These are phyloP conservation scores for Aviceda subcristata DNA, from an alignment of 2,113 vertebrate species.

Conservation along the genomic window DNA sequence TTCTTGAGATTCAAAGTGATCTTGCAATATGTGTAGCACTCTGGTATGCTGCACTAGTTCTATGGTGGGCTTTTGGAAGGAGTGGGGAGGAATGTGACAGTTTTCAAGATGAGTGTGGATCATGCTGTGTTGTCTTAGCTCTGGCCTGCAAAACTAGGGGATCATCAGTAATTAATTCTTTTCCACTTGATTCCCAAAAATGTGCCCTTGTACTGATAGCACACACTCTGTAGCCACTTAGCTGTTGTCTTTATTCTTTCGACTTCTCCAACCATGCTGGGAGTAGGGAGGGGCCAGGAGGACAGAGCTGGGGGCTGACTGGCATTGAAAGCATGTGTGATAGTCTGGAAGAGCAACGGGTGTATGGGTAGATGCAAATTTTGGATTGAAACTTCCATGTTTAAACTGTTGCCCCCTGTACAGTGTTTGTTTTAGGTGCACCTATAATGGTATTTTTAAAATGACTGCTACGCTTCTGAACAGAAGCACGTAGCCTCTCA, in stretches of 20 bases:
- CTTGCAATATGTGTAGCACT: background rate
- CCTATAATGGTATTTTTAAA: background rate
- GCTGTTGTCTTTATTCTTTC: background rate
- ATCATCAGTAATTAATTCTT: background rate
- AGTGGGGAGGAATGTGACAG: background rate
- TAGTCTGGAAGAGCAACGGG: background rate
- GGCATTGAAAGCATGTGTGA: rapidly evolving
- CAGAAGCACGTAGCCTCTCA: background rate
- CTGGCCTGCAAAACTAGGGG: background rate
- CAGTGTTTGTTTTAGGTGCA: background rate
- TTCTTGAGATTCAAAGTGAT: background rate
- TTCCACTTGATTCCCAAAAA: background rate
- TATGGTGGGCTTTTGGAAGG: background rate
- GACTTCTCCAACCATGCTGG: background rate
- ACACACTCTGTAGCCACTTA: background rate
- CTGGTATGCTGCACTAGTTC: background rate
- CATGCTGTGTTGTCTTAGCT: background rate
- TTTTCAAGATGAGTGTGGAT: background rate
- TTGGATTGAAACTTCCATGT: background rate
- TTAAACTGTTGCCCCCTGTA: background rate
- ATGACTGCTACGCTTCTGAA: background rate
- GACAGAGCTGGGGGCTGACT: background rate
- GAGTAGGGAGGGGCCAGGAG: background rate
- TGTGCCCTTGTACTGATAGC: background rate
- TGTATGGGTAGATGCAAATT: rapidly evolving